Evolutionary conservation across 2,797 vertebrate species (phyloP), one percentile per base, ranked within the genome.

Genomic region (Coracias cyanogaster): DNA sequence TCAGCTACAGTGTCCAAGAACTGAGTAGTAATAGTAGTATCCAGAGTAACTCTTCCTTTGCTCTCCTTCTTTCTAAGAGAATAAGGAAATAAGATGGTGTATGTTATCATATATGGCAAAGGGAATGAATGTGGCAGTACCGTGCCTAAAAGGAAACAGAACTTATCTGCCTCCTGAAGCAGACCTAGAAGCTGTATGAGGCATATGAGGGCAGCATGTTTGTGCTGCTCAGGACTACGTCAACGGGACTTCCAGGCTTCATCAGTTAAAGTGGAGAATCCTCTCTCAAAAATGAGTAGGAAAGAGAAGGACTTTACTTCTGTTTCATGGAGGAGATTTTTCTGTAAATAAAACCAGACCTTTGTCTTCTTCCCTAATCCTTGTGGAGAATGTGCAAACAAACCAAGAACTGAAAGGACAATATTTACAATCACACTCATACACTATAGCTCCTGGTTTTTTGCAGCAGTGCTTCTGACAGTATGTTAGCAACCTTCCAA

Each of bases 301-400:
- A 92, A 76, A 66, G n/a, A 19, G 31, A 51, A 76, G 93, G 69
- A 7, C 66, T 91, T 91, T 62, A 62, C 62, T 82, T 79, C 10
- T 62, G 8, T 61, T 88, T 46, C 22, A 57, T 8, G 25, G 48
- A 82, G 58, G 66, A 81, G 26, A 72, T 88, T 86, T 52, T 85
- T 84, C 85, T 79, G 61, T 69, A 94, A 90, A 88, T 82, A 95
- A 52, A 90, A 49, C 41, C 24, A 22, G 45, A 79, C 72, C 51
- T 88, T 88, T 79, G 48, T 89, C 62, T 82, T 90, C 45, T 85
- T 78, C 43, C 57, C 69, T 86, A 81, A 46, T 94, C 60, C 49
- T 90, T 29, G 54, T 43, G 64, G 62, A 82, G 58, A 81, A 90
- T 20, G 46, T 62, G 73, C 62, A 95, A 93, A 95, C 61, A 86